These are phyloP conservation scores for Ceratina japonica DNA, from an alignment of 1,140 invertebrate genomes.

Conservation along the genomic window DNA sequence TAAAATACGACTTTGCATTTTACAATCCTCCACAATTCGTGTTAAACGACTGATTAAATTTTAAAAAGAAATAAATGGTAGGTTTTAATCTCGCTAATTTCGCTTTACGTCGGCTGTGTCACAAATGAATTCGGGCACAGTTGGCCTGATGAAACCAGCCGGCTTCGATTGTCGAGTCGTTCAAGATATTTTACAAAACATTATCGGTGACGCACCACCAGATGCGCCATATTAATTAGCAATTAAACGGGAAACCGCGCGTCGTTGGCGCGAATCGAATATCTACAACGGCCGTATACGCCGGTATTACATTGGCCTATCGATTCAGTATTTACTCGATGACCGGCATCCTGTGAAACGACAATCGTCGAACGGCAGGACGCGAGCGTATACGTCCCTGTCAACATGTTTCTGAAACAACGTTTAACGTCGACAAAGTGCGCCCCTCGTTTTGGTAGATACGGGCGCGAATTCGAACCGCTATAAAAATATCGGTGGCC, in stretches of 20 bases:
- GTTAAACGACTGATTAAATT: no score
- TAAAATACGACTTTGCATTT: not conserved
- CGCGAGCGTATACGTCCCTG: conserved; percentile 4
- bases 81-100: no score
- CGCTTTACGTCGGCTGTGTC: not conserved
- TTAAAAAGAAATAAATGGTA: no score
- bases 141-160: not conserved
- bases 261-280: conserved; percentile 33
- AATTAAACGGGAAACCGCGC: conserved; percentile 17
- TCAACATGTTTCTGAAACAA: conserved; percentile 47
- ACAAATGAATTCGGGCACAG: conserved; percentile 12
- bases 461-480: not conserved
- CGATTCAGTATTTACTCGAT: conserved; percentile 39
- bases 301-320: conserved; percentile 27
- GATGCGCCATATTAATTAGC: conserved; percentile 43
- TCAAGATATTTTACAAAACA: conserved; percentile 45
- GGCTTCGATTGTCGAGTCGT: conserved; percentile 4
- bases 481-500: conserved; percentile 48
- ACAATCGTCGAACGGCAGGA: conserved; percentile 31
- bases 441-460: not conserved
- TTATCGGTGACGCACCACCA: conserved; percentile 13
- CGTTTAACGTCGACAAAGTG: conserved; percentile 40
- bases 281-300: conserved; percentile 36
- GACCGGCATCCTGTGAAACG: conserved; percentile 41
- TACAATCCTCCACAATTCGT: no score